Base-by-base conservation (phyloP, 1,140 invertebrate genomes). In the Orussus abietinus region DNA sequence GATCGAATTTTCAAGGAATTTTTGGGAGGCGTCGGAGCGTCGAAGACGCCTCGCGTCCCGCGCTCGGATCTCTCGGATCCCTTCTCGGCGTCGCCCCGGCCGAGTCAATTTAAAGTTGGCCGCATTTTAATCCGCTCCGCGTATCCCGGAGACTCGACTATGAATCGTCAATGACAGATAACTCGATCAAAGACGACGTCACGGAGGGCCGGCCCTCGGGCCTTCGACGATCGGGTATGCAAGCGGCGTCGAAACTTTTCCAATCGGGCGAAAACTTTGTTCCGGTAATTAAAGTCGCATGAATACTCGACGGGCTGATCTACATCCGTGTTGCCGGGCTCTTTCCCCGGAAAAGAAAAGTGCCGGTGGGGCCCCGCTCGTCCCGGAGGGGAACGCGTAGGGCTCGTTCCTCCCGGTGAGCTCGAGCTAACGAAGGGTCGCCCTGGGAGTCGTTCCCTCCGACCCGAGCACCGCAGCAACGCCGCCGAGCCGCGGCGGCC, bases 251-350 rank as follows among this genome's bases (percentile, higher is more conserved):
- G 47, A 69, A 72, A 72, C 66, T 72, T 72, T 69, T 69, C 66
- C 66, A 69, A 69, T 69, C 62, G 64, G 51, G 62, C 52, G 51
- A 54, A 59, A 72, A 72, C 66, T 69, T 69, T 69, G 64, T 69
- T 69, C 64, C 53, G 63, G 66, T 69, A 69, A 72, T 72, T 72
- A 72, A 72, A 69, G 62, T 58, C 53, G 57, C 59, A 62, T 62
- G 66, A 71, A 71, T 69, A 67, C 68, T 66, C 64, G 52, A 71
- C 69, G 59, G 57, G 52, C 55, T 62, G 56, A 65, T 60, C 62
- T 59, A 58, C 51, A 57, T 57, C 43, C n/a, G n/a, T n/a, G n/a
- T n/a, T n/a, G n/a, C n/a, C n/a, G n/a, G 55, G 59, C 53, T 51
- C 48, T 44, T 37, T 34, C 33, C 18, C 28, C 11, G 26, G 12